Evolutionary conservation across 2,113 vertebrate species (phyloP), one percentile per base, ranked within the genome.

Genomic region (Acinonyx jubatus): DNA sequence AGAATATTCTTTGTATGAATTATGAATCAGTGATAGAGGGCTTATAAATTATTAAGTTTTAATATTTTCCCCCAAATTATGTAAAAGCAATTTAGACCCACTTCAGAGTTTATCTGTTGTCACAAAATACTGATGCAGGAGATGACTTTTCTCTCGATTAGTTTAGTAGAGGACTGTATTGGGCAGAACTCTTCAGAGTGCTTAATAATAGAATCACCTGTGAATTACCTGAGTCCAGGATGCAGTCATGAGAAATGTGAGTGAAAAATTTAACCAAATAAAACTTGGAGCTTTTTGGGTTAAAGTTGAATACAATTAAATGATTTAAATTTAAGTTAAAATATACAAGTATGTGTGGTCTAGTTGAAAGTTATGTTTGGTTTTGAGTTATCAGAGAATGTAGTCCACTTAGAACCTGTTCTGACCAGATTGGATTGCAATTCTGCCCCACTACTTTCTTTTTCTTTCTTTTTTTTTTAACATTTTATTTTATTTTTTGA

Each of bases 11-110:
- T 82, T 33, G 25, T 79, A n/a, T 96, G 85, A 97, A 78, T 96
- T 80, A 84, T 73, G 45, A 95, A 93, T 96, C 85, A 66, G 8
- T 71, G 31, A 50, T 74, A 63, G 69, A 71, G 73, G 92, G 45
- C 61, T 93, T 91, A 63, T 85, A 94, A 91, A 73, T 96, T 83
- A 83, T 45, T 94, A 71, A 69, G 41, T 90, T 92, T 91, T 94
- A 85, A 36, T 82, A 81, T 79, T 66, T 36, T 14, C 12, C 4
- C 23, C 14, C 8, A 93, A 91, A 52, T 88, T 66, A 50, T 81
- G 25, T 79, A 25, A 71, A 41, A 96, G 45, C 36, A 69, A 16
- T 89, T 27, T 50, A 31, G 57, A 69, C 5, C 15, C 57, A 80
- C 79, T 94, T 95, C 52, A 14, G 76, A 81, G 66, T 74, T 94